Evolutionary conservation across 1,140 invertebrate species (phyloP).

Genomic region (Meloidogyne exigua): DNA sequence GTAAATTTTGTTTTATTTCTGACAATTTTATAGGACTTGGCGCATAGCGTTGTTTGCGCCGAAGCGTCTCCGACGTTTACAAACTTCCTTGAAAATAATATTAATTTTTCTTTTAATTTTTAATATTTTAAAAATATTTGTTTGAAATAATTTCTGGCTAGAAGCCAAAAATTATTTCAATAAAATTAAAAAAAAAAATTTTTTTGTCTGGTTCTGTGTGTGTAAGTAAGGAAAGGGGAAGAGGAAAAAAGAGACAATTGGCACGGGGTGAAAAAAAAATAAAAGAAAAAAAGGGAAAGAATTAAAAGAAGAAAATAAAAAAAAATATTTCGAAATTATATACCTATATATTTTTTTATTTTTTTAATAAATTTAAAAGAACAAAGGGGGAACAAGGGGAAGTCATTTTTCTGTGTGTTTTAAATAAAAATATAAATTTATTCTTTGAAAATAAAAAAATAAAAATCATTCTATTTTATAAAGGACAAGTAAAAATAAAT

Average conservation of each 20-base stretch:
- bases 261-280: not conserved
- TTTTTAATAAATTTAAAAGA: not conserved
- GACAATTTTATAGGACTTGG: not conserved
- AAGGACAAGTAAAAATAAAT: not conserved
- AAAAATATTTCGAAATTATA: not conserved
- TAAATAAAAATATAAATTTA: not conserved
- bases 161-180: not conserved
- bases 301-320: not conserved
- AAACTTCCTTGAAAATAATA: not conserved
- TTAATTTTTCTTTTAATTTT: not conserved
- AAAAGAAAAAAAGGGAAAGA: not conserved
- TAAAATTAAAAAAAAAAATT: not conserved
- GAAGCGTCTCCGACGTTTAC: not conserved
- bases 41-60: not conserved
- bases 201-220: not conserved
- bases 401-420: too few relatives aligned
- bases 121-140: not conserved
- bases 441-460: not conserved
- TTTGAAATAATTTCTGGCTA: not conserved
- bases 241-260: too few relatives aligned
- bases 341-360: too few relatives aligned
- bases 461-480: slow-evolving; percentile 3
- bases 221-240: too few relatives aligned
- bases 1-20: not conserved
- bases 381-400: not conserved